Conservation (phyloP, 1,140 invertebrate genomes). For the Bombus affinis region DNA sequence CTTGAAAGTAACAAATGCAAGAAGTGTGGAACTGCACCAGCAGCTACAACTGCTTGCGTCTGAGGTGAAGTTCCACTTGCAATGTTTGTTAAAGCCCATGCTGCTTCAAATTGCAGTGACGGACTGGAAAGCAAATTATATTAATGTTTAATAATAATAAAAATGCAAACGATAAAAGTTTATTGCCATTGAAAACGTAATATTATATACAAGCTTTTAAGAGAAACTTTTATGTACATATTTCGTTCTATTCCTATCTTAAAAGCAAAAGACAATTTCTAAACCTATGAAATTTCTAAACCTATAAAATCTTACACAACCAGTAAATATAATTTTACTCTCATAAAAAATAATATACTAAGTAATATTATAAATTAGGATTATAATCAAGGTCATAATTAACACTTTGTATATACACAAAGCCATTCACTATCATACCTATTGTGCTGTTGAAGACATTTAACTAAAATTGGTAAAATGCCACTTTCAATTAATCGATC, state of each 20-base stretch:
- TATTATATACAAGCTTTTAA: not conserved
- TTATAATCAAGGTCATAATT: not conserved
- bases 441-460: slow-evolving; percentile 93
- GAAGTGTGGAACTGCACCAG: slow-evolving; percentile 97
- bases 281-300: not conserved
- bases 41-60: slow-evolving; percentile 97
- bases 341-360: not conserved
- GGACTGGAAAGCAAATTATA: slow-evolving; percentile 85
- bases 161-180: too few species aligned
- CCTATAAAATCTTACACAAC: not conserved
- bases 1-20: slow-evolving; percentile 94
- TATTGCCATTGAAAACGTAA: not conserved
- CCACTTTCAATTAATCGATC: slow-evolving; percentile 96
- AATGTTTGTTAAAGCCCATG: slow-evolving; percentile 99
- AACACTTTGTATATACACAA: not conserved
- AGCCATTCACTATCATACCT: slow-evolving; percentile 82
- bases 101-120: slow-evolving; percentile 98
- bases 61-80: slow-evolving; percentile 98
- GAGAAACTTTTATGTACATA: not conserved
- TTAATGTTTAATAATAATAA: slow-evolving; percentile 1
- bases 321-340: not conserved
- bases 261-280: not conserved
- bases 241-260: not conserved
- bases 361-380: slow-evolving; percentile 10
- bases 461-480: slow-evolving; percentile 96